Base-by-base conservation (phyloP, 2,113 vertebrate genomes). In the Rattus rattus region DNA sequence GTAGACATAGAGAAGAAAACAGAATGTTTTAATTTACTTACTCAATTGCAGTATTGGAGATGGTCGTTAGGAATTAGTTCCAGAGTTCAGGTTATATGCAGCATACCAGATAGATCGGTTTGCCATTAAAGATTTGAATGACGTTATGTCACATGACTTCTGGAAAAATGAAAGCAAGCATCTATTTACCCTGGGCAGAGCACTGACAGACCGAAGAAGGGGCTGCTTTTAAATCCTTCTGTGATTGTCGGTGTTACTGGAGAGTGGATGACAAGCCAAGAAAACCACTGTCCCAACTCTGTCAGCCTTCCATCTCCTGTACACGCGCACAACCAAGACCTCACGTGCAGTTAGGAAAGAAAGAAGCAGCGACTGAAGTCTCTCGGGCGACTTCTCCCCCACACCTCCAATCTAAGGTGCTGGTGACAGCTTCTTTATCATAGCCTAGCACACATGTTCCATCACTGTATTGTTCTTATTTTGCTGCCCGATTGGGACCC, bases 1-100 rank as follows among this genome's bases (percentile, higher is more conserved):
- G 30, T 69, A 76, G 5, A 47, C 86, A 22, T 22, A 79, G 61
- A 72, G 36, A 12, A 3, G 93, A 83, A 83, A 95, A 83, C 72
- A 47, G 17, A 77, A 47, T 95, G 86, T 94, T 94, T 93, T 95
- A 28, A 95, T 54, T 92, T 90, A 59, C 36, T 73, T 90, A 22
- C 52, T 92, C 59, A 56, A 24, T 92, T 77, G 22, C 47, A 47
- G 65, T 92, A 39, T 70, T 93, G 63, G 49, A 81, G 9, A 2
- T 90, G 22, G 22, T 24, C 84, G 56, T 93, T 94, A 17, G 54
- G 80, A 73, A 61, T 39, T 96, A 47, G 19, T 90, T 94, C 43
- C 54, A 83, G 59, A 59, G 19, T 83, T 89, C 7, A 80, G 28
- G 7, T 52, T 49, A 39, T 17, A 43, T 28, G 17, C 2, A 84